phyloP scores from a whole-genome alignment of 2,113 vertebrate genomes.

The Crotalus viridis region DNA sequence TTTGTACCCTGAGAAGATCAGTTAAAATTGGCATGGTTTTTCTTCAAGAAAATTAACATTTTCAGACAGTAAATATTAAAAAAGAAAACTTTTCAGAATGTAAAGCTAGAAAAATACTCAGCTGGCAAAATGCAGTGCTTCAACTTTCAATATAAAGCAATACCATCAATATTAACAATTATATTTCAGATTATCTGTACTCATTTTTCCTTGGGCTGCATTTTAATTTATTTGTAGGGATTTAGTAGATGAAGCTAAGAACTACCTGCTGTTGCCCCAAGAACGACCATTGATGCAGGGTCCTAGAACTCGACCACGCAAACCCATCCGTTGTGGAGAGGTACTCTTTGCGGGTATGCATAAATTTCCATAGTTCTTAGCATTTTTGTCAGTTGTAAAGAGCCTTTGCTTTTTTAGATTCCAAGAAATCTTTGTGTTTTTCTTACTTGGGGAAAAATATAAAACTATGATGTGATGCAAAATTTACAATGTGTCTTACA shows the following conservation, averaged over 20 bases:
- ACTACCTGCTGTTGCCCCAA: conserved; percentile 95
- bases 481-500: not conserved
- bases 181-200: not conserved
- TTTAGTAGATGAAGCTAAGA: conserved; percentile 97
- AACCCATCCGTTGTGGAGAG: conserved; percentile 96
- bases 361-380: not conserved
- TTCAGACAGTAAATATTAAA: not conserved
- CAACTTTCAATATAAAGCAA: not conserved
- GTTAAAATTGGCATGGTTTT: not conserved
- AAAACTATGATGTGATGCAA: not conserved
- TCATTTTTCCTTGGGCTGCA: not conserved
- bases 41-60: not conserved
- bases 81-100: not conserved
- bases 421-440: not conserved
- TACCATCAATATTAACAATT: not conserved
- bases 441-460: not conserved
- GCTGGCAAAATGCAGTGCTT: not conserved
- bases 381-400: not conserved
- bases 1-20: not conserved
- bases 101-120: not conserved
- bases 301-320: conserved; percentile 90
- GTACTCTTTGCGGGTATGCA: conserved; percentile 93
- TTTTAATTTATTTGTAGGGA: conserved; percentile 75
- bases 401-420: not conserved
- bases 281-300: conserved; percentile 97